These are phyloP conservation scores for Theretra japonica DNA, from an alignment of 2,888 invertebrate species.

Conservation along the genomic window DNA sequence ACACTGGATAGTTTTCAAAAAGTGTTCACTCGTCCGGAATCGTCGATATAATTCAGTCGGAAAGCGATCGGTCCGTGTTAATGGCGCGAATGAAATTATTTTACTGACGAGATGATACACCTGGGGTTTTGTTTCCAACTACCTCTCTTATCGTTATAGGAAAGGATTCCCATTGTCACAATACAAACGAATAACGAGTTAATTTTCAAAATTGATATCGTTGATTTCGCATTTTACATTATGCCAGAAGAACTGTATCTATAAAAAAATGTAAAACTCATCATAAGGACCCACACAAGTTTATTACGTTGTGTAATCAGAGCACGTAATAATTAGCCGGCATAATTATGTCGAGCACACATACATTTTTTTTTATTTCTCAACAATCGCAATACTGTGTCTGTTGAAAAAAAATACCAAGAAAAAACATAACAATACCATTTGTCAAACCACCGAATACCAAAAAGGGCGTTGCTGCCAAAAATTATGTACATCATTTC, in stretches of 20 bases:
- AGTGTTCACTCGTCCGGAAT: conserved; percentile 5
- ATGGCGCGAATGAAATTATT: conserved; percentile 7
- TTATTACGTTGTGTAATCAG: no score
- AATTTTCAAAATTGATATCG: no score
- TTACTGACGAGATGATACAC: not conserved
- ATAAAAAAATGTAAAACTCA: no score
- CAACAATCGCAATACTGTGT: no score
- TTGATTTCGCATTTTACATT: no score
- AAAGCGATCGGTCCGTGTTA: not conserved
- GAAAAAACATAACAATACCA: not conserved
- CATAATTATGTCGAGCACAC: no score
- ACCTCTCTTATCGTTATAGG: not conserved
- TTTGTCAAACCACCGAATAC: not conserved
- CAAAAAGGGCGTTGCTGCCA: not conserved
- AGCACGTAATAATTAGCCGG: no score
- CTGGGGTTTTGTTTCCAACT: not conserved
- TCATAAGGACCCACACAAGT: no score
- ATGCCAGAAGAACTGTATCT: no score
- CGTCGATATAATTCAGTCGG: conserved; percentile 6
- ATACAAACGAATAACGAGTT: no score
- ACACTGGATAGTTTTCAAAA: conserved; percentile 22
- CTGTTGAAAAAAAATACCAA: not conserved
- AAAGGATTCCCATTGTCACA: not conserved
- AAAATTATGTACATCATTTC: not conserved
- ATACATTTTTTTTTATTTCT: no score